Evolutionary conservation across 1,140 invertebrate species (phyloP).

Genomic region (Drosophila chauvacae): DNA sequence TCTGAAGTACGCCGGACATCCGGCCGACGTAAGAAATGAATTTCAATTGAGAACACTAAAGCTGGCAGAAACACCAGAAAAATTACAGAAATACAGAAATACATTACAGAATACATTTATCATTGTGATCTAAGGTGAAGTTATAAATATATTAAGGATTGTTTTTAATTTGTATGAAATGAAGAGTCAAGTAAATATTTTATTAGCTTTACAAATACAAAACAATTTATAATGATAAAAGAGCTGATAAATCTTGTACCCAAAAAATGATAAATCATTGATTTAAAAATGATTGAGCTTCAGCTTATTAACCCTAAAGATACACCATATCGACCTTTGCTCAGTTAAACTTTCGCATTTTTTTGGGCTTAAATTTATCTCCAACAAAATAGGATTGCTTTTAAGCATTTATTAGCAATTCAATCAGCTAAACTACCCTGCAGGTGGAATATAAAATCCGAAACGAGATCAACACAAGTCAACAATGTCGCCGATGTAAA

Average conservation of each 20-base stretch:
- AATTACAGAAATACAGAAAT: background rate
- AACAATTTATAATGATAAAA: background rate
- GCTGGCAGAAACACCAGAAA: too few species aligned
- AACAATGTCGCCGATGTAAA: slow-evolving; percentile 38
- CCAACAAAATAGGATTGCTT: background rate
- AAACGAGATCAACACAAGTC: slow-evolving; percentile 38
- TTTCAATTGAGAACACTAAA: slow-evolving; percentile 17
- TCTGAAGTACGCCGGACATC: slow-evolving; percentile 64
- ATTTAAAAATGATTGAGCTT: background rate
- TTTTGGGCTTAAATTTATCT: background rate
- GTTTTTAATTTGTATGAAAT: background rate
- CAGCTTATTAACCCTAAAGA: too few species aligned
- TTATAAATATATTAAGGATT: background rate
- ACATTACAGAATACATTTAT: background rate
- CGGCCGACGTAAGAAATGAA: slow-evolving; percentile 41
- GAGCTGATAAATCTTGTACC: too few species aligned
- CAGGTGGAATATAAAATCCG: slow-evolving; percentile 21
- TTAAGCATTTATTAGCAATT: slow-evolving; percentile 42
- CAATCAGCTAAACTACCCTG: slow-evolving; percentile 30
- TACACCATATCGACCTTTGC: background rate
- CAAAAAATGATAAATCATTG: background rate
- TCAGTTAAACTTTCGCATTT: background rate
- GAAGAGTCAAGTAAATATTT: background rate
- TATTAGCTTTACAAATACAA: background rate
- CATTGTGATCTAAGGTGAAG: background rate